Percentiles rank a stretch among this genome's conserved stretches.
Conservation (phyloP, 2,797 vertebrate species). For the Anas flavirostris region DNA sequence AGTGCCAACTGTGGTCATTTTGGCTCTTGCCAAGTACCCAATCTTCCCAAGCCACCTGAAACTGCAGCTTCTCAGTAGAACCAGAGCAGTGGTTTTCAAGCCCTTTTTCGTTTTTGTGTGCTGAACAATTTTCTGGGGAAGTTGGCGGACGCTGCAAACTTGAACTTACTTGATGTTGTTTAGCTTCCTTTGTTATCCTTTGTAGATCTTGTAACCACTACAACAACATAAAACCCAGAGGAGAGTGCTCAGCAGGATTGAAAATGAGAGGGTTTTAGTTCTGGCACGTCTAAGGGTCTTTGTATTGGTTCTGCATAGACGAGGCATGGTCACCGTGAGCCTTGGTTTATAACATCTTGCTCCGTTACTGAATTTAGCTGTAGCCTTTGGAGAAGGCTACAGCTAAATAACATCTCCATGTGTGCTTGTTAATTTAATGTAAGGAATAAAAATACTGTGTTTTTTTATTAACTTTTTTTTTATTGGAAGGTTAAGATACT, state of each 20-base stretch:
- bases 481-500: neutral
- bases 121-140: neutral
- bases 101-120: neutral
- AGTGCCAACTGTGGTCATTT: neutral
- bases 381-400: neutral
- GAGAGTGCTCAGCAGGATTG: neutral
- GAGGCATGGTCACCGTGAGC: neutral
- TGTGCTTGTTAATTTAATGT: neutral
- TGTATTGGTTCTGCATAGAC: neutral
- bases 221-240: neutral
- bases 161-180: neutral
- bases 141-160: rapidly evolving
- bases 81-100: neutral
- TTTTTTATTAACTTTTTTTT: neutral
- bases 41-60: neutral
- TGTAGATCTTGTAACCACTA: neutral
- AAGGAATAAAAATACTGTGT: neutral
- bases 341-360: neutral
- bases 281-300: neutral
- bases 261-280: neutral
- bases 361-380: neutral
- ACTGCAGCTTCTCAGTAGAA: neutral
- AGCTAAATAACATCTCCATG: neutral
- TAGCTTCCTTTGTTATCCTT: neutral
- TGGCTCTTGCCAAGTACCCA: neutral